Base-by-base conservation (phyloP, 2,888 invertebrate genomes). In the Seira ritae region DNA sequence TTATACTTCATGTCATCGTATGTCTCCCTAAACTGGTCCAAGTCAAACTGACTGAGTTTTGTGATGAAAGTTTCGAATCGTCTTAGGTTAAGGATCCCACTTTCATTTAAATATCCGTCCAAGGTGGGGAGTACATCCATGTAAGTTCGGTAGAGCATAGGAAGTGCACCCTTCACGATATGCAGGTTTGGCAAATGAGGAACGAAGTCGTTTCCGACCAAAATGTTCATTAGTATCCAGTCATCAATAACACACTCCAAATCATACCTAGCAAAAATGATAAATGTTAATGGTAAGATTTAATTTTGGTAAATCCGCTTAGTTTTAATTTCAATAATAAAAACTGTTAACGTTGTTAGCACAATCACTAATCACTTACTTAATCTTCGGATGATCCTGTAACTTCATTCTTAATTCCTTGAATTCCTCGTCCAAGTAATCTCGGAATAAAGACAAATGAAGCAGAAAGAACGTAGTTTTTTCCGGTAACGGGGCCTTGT, bases 181-280 rank as follows among this genome's bases (percentile, higher is more conserved):
- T 99, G 97, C 91, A 99, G 93, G 91, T 97, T 95, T 1, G 99
- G 99, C 86, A 99, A 92, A 92, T 98, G 94, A 0, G 99, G 99
- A 89, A 99, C 96, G 91, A 99, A 99, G 91, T 99, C 99, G 90
- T 99, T 99, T 86, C 99, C 99, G 12, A 99, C 96, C 23, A 99
- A 92, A 91, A 98, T 98, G 0, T 98, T 97, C 97, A 99, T 97
- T 19, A 99, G 91, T 31, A 99, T 89, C 98, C 99, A 99, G 91
- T 99, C 99, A 90, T 99, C 99, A 24, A 99, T 97, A 75, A 99
- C 94, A 86, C 94, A 94, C 90, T 98, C 97, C 88, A 98, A 92
- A 90, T 98, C 95, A 91, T 94, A 98, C 0, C 87, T 20, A 24
- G 22, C 4, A 60, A 60, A 19, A 50, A 77, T n/a, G n/a, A 67